These are phyloP conservation scores for Rhynchophorus ferrugineus DNA, from an alignment of 1,140 invertebrate genomes.

Conservation along the genomic window DNA sequence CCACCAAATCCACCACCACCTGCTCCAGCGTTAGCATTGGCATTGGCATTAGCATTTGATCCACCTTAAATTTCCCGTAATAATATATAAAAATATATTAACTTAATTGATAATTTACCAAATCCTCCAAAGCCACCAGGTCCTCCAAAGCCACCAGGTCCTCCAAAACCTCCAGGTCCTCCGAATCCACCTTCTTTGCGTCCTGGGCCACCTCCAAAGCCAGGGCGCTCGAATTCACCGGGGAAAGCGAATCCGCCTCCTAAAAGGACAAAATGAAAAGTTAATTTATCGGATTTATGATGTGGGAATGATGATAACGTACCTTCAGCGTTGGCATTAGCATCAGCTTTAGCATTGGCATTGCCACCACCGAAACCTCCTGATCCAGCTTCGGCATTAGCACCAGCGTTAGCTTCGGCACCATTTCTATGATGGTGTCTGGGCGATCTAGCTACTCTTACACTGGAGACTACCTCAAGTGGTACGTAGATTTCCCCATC, in stretches of 20 bases:
- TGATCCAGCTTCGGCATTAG: slow-evolving; percentile 1
- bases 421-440: background rate
- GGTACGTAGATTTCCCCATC: slow-evolving; percentile 13
- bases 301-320: no score
- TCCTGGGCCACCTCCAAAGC: no score
- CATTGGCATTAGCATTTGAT: background rate
- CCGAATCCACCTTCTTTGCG: background rate
- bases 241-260: slow-evolving; percentile 1
- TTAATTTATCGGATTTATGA: background rate
- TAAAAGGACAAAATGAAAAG: background rate
- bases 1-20: background rate
- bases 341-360: slow-evolving; percentile 9
- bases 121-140: background rate
- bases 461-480: background rate
- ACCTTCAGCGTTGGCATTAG: slow-evolving; percentile 4
- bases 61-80: background rate
- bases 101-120: background rate
- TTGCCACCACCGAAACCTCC: slow-evolving; percentile 4
- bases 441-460: slow-evolving; percentile 7
- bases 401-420: background rate
- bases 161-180: background rate
- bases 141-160: background rate
- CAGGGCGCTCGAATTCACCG: no score
- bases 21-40: background rate
- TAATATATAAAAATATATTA: background rate